A percentile compares a stretch with the other conserved stretches of the same genome.
Evolutionary conservation across 2,888 invertebrate species (phyloP).

Genomic region (Epistrophella euchroma): DNA sequence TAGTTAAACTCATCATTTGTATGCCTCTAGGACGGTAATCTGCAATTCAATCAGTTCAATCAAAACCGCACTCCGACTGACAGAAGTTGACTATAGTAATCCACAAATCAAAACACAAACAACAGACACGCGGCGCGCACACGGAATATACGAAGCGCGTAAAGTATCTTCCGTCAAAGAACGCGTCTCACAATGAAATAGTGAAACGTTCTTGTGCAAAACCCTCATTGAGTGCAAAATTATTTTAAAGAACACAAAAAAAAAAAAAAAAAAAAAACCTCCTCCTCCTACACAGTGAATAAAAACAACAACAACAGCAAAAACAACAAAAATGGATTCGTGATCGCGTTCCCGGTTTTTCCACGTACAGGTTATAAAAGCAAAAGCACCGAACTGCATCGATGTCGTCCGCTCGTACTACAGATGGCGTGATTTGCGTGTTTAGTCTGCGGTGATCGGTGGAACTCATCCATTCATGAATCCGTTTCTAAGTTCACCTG

Average conservation of each 20-base stretch:
- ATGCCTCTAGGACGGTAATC: slow-evolving; percentile 20
- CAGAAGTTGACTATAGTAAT: slow-evolving; percentile 22
- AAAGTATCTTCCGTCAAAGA: slow-evolving; percentile 66
- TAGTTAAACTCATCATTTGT: slow-evolving; percentile 29
- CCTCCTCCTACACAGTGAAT: slow-evolving; percentile 48
- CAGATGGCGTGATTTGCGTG: slow-evolving; percentile 69
- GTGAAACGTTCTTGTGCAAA: slow-evolving; percentile 68
- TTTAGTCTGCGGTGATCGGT: slow-evolving; percentile 32
- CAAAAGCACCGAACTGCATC: slow-evolving; percentile 57
- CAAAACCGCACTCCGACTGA: slow-evolving; percentile 38
- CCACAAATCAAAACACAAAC: slow-evolving; percentile 23
- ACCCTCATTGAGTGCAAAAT: slow-evolving; percentile 54
- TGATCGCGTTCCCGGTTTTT: slow-evolving; percentile 58
- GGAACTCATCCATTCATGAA: slow-evolving; percentile 74
- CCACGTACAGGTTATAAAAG: slow-evolving; percentile 49
- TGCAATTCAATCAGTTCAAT: slow-evolving; percentile 57
- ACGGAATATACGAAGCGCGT: slow-evolving; percentile 19
- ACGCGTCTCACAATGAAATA: slow-evolving; percentile 67
- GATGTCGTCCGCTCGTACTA: slow-evolving; percentile 40
- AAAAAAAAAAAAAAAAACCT: slow-evolving; percentile 7
- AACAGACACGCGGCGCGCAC: slow-evolving; percentile 36
- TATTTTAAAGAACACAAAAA: slow-evolving; percentile 27
- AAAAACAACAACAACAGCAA: slow-evolving; percentile 28
- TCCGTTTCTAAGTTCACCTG: slow-evolving; percentile 44
- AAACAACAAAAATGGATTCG: slow-evolving; percentile 14